Conservation (phyloP, 2,113 vertebrate genomes). For the Oceanites oceanicus region DNA sequence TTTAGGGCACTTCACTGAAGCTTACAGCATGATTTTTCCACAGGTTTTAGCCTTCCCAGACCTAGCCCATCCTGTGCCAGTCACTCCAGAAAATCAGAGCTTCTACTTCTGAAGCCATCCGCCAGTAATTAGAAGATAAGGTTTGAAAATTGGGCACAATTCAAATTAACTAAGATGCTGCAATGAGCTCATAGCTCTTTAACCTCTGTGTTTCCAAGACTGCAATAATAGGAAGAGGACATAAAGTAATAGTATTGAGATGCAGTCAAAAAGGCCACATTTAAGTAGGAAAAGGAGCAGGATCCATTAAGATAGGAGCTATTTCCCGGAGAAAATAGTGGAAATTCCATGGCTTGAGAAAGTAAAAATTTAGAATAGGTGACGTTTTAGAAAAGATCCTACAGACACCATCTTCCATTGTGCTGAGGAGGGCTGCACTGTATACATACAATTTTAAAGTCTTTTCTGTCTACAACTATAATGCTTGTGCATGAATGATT, state of each 20-base stretch:
- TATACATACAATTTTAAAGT: neutral
- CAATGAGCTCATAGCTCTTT: neutral
- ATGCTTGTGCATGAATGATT: neutral
- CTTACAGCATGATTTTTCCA: neutral
- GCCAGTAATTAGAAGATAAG: neutral
- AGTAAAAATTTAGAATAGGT: neutral
- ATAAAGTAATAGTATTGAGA: neutral
- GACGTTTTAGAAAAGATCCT: neutral
- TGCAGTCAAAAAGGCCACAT: neutral
- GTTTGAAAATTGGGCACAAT: neutral
- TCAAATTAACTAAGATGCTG: neutral
- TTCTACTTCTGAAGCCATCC: neutral
- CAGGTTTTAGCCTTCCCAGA: neutral
- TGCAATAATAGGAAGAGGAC: neutral
- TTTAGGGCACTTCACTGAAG: neutral
- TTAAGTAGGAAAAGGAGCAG: neutral
- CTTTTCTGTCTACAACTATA: neutral
- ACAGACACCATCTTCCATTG: neutral
- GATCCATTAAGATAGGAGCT: neutral
- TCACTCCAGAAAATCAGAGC: neutral
- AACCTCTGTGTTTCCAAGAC: neutral
- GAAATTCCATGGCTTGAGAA: neutral
- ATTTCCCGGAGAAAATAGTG: neutral
- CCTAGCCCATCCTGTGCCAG: neutral
- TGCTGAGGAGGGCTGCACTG: neutral